A percentile compares a stretch with the other conserved stretches of the same genome.
Evolutionary conservation across 2,888 invertebrate species (phyloP).

Genomic region (Phengaris alcon): DNA sequence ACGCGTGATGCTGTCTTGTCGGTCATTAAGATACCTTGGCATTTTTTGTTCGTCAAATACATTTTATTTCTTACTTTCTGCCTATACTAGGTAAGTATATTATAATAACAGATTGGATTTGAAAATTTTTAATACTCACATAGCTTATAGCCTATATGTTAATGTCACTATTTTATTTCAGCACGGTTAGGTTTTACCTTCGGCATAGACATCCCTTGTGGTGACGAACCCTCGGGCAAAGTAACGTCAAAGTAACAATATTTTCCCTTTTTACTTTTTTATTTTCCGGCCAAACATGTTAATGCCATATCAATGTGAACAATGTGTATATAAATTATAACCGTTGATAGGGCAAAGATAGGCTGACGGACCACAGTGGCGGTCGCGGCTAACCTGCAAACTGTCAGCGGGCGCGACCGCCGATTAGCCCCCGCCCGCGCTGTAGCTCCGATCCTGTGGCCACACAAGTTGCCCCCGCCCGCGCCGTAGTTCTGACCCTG

Average conservation of each 20-base stretch:
- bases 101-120: too few relatives aligned
- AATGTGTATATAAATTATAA: constrained; percentile 31
- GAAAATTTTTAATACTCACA: too few relatives aligned
- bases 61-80: too few relatives aligned
- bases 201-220: too few relatives aligned
- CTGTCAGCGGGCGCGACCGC: constrained; percentile 48
- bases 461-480: constrained; percentile 39
- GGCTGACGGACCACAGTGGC: constrained; percentile 40
- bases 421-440: constrained; percentile 53
- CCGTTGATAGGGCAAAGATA: constrained; percentile 41
- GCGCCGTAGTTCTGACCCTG: constrained; percentile 42
- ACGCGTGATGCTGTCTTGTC: too few relatives aligned
- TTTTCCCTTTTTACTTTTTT: not conserved
- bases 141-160: too few relatives aligned
- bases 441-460: constrained; percentile 33
- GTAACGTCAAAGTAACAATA: not conserved
- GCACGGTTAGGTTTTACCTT: too few relatives aligned
- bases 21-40: too few relatives aligned
- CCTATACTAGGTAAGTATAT: too few relatives aligned
- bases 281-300: not conserved
- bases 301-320: not conserved
- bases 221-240: too few relatives aligned
- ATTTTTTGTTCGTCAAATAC: too few relatives aligned
- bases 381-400: constrained; percentile 61
- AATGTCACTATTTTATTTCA: too few relatives aligned